Percentiles rank a stretch among this genome's conserved stretches.
Conservation (phyloP, 2,888 invertebrate species). For the Eucera pruinosa region DNA sequence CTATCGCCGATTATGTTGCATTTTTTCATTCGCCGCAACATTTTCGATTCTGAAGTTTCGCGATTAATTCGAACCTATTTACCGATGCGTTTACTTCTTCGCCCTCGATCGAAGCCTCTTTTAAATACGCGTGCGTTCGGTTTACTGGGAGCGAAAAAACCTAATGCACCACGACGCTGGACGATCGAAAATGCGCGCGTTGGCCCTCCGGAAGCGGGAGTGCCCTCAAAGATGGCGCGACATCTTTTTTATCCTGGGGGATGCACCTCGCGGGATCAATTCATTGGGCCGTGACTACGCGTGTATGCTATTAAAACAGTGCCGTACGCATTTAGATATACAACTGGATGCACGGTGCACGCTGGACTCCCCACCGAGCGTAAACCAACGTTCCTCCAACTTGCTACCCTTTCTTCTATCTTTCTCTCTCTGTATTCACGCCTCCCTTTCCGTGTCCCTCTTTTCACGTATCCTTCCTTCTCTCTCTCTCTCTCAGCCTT, state of each 20-base stretch:
- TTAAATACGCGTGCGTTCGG: conserved; percentile 17
- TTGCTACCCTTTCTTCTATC: conserved; percentile 61
- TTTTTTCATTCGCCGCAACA: not conserved
- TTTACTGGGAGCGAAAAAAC: conserved; percentile 6
- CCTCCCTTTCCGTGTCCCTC: conserved; percentile 29
- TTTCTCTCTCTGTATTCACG: conserved; percentile 39
- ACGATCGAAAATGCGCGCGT: conserved; percentile 51
- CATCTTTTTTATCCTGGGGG: conserved; percentile 49
- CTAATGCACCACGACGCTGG: conserved; percentile 1
- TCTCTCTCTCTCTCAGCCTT: conserved; percentile 7
- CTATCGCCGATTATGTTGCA: not conserved
- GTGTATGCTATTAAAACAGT: conserved; percentile 74
- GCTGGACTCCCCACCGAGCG: conserved; percentile 77
- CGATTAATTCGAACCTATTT: no score
- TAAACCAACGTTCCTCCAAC: conserved; percentile 71
- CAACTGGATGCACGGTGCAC: conserved; percentile 76
- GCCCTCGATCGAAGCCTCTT: not conserved
- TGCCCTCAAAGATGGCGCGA: conserved; percentile 61
- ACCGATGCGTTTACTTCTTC: not conserved
- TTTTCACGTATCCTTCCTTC: conserved; percentile 10
- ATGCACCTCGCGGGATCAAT: conserved; percentile 63
- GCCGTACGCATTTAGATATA: conserved; percentile 74
- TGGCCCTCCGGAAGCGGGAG: conserved; percentile 22
- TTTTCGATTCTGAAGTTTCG: not conserved
- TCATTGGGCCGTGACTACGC: conserved; percentile 68